Percentiles rank a stretch among this genome's conserved stretches.
Conservation (phyloP, 2,113 vertebrate species). For the Nycticryphes semicollaris region DNA sequence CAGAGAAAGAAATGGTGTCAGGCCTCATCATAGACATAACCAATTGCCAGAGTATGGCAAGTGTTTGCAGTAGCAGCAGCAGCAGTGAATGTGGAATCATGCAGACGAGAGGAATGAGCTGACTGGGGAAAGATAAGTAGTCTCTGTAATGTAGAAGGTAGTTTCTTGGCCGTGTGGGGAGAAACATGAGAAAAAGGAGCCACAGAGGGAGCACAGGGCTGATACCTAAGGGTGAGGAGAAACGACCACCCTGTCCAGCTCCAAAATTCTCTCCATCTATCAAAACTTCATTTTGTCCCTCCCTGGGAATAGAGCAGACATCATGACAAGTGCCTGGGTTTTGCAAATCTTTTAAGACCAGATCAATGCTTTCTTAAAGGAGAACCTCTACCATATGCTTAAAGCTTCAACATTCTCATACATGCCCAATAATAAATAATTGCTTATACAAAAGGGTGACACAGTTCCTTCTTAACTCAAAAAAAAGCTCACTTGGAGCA, state of each 20-base stretch:
- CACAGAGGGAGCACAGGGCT: background rate
- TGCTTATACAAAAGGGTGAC: background rate
- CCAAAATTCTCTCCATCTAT: background rate
- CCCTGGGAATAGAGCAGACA: background rate
- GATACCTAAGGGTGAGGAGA: background rate
- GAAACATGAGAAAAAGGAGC: background rate
- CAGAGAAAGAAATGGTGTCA: background rate
- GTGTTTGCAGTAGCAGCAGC: background rate
- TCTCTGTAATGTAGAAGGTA: background rate
- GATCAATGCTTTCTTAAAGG: constrained; percentile 54
- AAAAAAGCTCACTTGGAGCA: constrained; percentile 1
- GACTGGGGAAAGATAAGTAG: background rate
- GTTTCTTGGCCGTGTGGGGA: background rate
- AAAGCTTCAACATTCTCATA: constrained; percentile 49
- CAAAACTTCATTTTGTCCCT: background rate
- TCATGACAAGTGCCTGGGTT: background rate
- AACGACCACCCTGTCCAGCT: background rate
- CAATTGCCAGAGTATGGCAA: background rate
- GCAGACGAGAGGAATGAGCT: background rate
- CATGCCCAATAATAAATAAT: constrained; percentile 25
- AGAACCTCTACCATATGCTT: constrained; percentile 35
- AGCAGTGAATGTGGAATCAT: background rate
- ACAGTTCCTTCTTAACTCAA: background rate
- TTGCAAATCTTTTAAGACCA: constrained; percentile 29
- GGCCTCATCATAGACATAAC: background rate